Evolutionary conservation across 2,113 vertebrate genomes (phyloP), one percentile per base, ranked within the genome.

Genomic region (Himantopus leucocephalus): DNA sequence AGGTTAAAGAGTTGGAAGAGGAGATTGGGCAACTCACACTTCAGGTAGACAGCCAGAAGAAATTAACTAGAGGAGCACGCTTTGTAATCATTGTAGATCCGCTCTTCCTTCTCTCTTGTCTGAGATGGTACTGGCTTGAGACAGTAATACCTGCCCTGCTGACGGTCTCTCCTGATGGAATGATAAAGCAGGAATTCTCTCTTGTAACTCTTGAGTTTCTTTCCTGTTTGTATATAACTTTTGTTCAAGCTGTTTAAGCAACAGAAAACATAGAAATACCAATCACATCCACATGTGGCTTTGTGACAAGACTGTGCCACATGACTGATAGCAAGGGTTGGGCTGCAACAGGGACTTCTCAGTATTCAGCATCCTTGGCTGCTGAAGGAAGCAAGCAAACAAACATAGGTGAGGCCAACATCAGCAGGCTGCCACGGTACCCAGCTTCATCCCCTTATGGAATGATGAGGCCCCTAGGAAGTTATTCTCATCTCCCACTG

Each of bases 1-100:
- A 92, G 67, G 98, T 99, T 84, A 98, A 93, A 85, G 97, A 97
- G 48, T 97, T 99, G 58, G 98, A 99, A 92, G 20, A 94, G 72
- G 92, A 98, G 93, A 96, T 98, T 7, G 96, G 77, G 77, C 97
- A 98, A 9, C 97, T 98, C 17, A 85, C 93, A 2, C 26, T 79
- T 23, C 97, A 96, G 98, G 99, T 99, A 95, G 96, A 41, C 43
- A 19, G 20, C 6, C 55, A 67, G 29, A 82, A 55, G 19, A 50
- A 34, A 68, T 39, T 21, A 43, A 30, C 37, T n/a, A 21, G n/a
- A 68, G 58, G 10, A 74, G 39, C 30, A 64, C 19, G 5, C 35
- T 37, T 27, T 34, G 32, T 81, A 9, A 74, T 60, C 7, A 7
- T n/a, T 89, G 79, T 16, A 77, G 47, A 52, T 75, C 41, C 81